Evolutionary conservation across 1,140 invertebrate genomes (phyloP), one percentile per base, ranked within the genome.

Genomic region (Mamestra configurata): DNA sequence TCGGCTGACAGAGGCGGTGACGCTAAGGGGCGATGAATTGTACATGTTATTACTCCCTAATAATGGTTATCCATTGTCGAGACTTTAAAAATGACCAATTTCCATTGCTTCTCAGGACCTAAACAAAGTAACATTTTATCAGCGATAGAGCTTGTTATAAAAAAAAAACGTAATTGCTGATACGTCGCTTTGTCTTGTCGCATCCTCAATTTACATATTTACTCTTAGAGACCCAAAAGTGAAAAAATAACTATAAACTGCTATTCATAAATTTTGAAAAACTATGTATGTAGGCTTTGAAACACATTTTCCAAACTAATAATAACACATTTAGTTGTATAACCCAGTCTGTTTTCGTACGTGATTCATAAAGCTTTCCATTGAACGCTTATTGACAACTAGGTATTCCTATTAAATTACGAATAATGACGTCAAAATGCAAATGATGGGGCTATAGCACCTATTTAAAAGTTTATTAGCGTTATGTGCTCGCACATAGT

Each of bases 401-500:
- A 31, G 57, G 35, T 18, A 35, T 64, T 35, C 57, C 31, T 35
- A 57, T n/a, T 37, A 70, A 31, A 70, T 51, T 8, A 59, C 46
- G 18, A 61, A 13, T 49, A 35, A 31, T 66, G 59, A 66, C 43
- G 59, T 66, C 40, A 53, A 61, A 70, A 78, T 61, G 59, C 40
- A 79, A 78, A 82, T 76, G 43, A 76, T 46, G 46, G 31, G 15
- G 76, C 51, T 59, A 66, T 78, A 81, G 35, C 43, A 77, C 13
- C 49, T 37, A 80, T 35, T 77, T 81, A 64, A 71, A 75, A 43
- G 10, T 75, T 79, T 68, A 79, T 75, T 82, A 79, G 51, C 59
- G 20, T 73, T 77, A 43, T 64, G 55, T 77, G 71, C 77, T 27
- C 43, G 79, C 46, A 61, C 43, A 61, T 20, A 71, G 35, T 77